Base-by-base conservation (phyloP, 2,888 invertebrate genomes). In the Meteorus colon region DNA sequence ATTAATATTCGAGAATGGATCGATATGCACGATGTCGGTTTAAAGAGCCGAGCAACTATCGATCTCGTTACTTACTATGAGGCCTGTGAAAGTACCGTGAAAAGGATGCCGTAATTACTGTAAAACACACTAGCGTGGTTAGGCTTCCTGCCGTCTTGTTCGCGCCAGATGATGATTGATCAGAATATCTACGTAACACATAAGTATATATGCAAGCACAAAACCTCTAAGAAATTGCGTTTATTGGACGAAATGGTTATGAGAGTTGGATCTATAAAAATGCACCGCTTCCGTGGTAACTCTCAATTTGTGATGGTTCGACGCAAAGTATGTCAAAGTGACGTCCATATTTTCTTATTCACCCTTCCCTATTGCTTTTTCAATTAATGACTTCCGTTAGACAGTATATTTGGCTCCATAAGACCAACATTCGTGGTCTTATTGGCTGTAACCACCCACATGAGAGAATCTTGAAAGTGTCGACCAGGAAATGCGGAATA, bases 101-200 rank as follows among this genome's bases (percentile, higher is more conserved):
- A 73, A 73, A 73, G 67, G 67, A 73, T 66, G 55, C 67, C 59
- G 73, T 67, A 73, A 73, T 73, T 73, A 73, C 73, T 73, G 73
- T 73, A 73, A 73, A 73, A 73, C 73, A 73, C 73, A 73, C 73
- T 73, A 34, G 37, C 41, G 73, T 59, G 73, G 73, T 73, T 67
- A 65, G 37, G 66, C 67, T 59, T 31, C 66, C 63, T 29, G 41
- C 73, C 59, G 51, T 27, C 31, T 27, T 67, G 55, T 45, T 59
- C 67, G 31, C 37, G 48, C 34, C 55, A 59, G 16, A 34, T 41
- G 45, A 67, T 73, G 73, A 73, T 73, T 73, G 73, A 73, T 67
- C 73, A 66, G 60, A 34, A 19, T 55, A 59, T 59, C 59, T 67
- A 34, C 66, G 41, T 27, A 27, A 41, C 41, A 19, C 19, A n/a